phyloP scores from a whole-genome alignment of 2,113 vertebrate genomes.

The Saimiri boliviensis region DNA sequence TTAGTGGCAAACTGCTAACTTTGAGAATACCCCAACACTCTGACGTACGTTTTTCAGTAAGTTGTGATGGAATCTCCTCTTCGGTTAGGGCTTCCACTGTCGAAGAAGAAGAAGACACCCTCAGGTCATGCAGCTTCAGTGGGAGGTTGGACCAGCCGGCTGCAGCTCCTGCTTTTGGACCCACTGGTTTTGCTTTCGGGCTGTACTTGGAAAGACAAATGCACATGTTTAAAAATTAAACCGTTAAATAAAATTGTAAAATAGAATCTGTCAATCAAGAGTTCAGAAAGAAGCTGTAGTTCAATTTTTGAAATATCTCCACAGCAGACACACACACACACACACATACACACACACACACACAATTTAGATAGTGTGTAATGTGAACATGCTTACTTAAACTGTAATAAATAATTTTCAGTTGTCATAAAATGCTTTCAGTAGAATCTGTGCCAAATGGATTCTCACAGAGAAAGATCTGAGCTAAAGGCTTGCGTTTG shows the following conservation, averaged over 20 bases:
- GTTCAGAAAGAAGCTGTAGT: neutral
- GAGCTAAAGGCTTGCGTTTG: neutral
- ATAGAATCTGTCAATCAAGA: neutral
- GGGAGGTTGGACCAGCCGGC: neutral
- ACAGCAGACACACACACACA: neutral
- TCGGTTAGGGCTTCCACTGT: neutral
- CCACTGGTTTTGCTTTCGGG: neutral
- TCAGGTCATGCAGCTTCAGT: neutral
- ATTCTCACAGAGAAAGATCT: neutral
- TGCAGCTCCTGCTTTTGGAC: neutral
- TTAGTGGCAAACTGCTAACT: neutral
- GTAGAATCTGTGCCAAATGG: neutral
- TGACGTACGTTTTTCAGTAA: neutral
- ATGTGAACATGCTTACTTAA: neutral
- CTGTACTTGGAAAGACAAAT: neutral
- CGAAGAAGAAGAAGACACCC: neutral
- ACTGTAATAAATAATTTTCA: neutral
- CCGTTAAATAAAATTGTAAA: neutral
- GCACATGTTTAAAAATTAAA: neutral
- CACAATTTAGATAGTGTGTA: neutral
- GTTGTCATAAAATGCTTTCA: neutral
- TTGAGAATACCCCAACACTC: neutral
- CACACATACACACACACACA: accelerated
- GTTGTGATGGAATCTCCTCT: neutral
- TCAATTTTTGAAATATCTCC: neutral